phyloP scores from a whole-genome alignment of 2,797 vertebrate genomes.

The Vespertilio murinus region DNA sequence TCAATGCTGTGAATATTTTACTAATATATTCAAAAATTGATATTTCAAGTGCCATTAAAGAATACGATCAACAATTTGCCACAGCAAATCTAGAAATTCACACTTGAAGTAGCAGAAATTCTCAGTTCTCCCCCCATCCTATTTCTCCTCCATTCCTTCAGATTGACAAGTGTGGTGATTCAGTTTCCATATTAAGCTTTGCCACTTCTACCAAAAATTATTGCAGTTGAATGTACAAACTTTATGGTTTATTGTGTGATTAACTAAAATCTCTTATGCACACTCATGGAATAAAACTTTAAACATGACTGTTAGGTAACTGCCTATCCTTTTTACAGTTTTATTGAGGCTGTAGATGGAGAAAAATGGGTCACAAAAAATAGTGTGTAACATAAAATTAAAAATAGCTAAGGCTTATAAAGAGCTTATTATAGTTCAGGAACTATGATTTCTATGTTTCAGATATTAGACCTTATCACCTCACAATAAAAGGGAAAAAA shows the following conservation, averaged over 20 bases:
- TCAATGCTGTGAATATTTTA: slow-evolving; percentile 21
- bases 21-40: slow-evolving; percentile 46
- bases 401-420: background rate
- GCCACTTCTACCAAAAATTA: background rate
- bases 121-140: background rate
- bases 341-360: background rate
- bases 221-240: background rate
- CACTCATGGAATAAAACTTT: background rate
- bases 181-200: background rate
- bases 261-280: background rate
- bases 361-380: background rate
- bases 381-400: background rate
- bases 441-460: background rate
- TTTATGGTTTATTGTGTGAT: background rate
- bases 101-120: background rate
- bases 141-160: background rate
- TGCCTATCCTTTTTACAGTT: background rate
- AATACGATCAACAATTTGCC: slow-evolving; percentile 32
- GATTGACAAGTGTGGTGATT: background rate
- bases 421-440: background rate
- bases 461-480: background rate
- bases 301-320: background rate
- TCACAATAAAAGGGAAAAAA: background rate
- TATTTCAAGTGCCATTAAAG: slow-evolving; percentile 51
- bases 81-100: background rate